phyloP scores from a whole-genome alignment of 2,113 vertebrate genomes.

The Helogale parvula region DNA sequence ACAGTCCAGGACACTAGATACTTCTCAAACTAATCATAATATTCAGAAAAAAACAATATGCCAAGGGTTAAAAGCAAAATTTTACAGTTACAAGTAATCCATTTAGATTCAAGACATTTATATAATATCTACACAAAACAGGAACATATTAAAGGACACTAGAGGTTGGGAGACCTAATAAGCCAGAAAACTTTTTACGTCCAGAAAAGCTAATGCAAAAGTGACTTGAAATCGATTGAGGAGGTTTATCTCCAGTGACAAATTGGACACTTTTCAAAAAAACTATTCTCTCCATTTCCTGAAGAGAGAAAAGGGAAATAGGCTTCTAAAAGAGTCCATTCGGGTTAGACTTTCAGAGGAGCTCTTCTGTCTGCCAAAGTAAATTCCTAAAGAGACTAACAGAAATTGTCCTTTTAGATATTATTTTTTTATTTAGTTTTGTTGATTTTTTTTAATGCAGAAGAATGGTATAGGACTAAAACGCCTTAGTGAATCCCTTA shows the following conservation, averaged over 20 bases:
- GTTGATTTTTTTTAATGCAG: slow-evolving; percentile 10
- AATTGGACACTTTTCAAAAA: slow-evolving; percentile 45
- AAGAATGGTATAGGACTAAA: slow-evolving; percentile 10
- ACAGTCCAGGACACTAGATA: not conserved
- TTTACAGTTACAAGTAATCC: not conserved
- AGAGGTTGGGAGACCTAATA: not conserved
- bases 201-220: not conserved
- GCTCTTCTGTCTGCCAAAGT: not conserved
- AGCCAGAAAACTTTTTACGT: not conserved
- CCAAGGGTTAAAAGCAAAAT: not conserved
- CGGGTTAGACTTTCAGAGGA: slow-evolving; percentile 43
- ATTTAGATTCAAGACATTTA: not conserved
- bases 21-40: not conserved
- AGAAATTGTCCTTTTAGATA: slow-evolving; percentile 47
- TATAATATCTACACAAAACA: not conserved
- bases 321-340: slow-evolving; percentile 19
- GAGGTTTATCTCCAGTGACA: slow-evolving; percentile 25
- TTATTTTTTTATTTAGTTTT: slow-evolving; percentile 36
- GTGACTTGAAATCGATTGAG: not conserved
- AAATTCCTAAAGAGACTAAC: slow-evolving; percentile 29
- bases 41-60: not conserved
- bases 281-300: slow-evolving; percentile 11
- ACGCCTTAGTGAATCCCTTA: not conserved
- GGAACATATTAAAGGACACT: not conserved
- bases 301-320: slow-evolving; percentile 29